These are phyloP conservation scores for Tenrec ecaudatus DNA, from an alignment of 2,113 vertebrate species.

Conservation along the genomic window DNA sequence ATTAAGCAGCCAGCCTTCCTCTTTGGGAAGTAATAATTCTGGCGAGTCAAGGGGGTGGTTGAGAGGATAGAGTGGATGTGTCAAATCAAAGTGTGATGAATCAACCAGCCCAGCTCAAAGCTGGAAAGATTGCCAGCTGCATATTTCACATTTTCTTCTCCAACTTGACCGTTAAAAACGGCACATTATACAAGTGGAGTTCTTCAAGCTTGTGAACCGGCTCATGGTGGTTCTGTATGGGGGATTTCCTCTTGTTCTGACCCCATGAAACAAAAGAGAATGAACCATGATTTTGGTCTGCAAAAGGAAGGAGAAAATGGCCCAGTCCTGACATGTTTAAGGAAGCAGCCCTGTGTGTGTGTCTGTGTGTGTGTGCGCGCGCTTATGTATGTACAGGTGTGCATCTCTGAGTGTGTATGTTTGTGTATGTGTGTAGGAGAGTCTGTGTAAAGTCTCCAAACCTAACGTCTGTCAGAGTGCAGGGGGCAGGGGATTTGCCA, in stretches of 20 bases:
- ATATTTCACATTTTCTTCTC: constrained; percentile 71
- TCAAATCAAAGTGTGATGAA: constrained; percentile 29
- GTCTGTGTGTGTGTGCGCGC: background rate
- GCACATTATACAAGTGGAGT: background rate
- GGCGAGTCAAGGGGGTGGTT: constrained; percentile 18
- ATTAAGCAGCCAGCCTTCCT: background rate
- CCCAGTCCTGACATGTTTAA: background rate
- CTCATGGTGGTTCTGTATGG: constrained; percentile 15
- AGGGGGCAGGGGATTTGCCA: background rate
- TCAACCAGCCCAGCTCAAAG: constrained; percentile 18
- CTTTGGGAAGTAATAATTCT: constrained; percentile 54
- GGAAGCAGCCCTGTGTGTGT: background rate
- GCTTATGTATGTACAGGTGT: background rate
- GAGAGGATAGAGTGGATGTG: constrained; percentile 5
- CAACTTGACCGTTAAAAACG: constrained; percentile 34
- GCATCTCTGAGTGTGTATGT: background rate
- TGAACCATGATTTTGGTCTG: background rate
- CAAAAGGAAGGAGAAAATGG: background rate
- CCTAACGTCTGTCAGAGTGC: background rate
- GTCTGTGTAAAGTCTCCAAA: background rate
- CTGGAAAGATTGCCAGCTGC: constrained; percentile 30
- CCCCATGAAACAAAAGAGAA: constrained; percentile 17
- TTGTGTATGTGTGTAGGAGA: too few relatives aligned
- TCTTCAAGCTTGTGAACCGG: constrained; percentile 45
- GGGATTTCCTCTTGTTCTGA: background rate